Evolutionary conservation across 2,797 vertebrate species (phyloP).

Genomic region (Eulemur albifrons): DNA sequence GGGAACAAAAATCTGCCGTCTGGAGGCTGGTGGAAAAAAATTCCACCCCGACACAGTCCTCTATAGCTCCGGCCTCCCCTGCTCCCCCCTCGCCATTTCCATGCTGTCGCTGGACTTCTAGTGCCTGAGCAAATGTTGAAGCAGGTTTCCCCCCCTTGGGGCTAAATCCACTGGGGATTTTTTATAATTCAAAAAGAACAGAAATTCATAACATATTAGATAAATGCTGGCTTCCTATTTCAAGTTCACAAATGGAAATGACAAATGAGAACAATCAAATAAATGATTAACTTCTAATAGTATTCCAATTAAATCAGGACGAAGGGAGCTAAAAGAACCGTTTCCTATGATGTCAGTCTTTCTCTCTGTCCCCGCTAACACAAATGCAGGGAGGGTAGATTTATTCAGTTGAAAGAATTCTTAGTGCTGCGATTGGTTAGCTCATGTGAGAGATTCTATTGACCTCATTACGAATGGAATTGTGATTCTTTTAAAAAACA

Average conservation of each 20-base stretch:
- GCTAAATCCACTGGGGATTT: constrained; percentile 34
- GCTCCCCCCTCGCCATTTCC: constrained; percentile 77
- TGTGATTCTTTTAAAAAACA: not conserved
- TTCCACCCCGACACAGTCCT: constrained; percentile 75
- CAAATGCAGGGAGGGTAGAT: not conserved
- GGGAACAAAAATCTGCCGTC: constrained; percentile 86
- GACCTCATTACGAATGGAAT: not conserved
- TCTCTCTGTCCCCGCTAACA: not conserved
- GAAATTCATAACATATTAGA: constrained; percentile 58
- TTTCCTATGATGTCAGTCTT: constrained; percentile 13
- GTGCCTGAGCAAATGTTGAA: constrained; percentile 80
- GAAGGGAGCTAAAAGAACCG: constrained; percentile 37
- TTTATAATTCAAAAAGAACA: constrained; percentile 33
- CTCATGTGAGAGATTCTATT: not conserved
- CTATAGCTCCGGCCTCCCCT: constrained; percentile 78
- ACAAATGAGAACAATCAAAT: constrained; percentile 72
- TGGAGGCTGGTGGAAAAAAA: constrained; percentile 81
- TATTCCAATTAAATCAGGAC: constrained; percentile 61
- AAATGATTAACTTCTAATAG: constrained; percentile 74
- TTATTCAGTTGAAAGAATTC: not conserved
- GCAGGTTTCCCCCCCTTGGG: not conserved
- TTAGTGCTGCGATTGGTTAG: not conserved
- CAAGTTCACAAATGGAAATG: constrained; percentile 56
- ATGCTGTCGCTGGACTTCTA: constrained; percentile 71
- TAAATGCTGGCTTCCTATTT: constrained; percentile 64